Conservation (phyloP, 2,888 invertebrate species). For the Phlogophora meticulosa region DNA sequence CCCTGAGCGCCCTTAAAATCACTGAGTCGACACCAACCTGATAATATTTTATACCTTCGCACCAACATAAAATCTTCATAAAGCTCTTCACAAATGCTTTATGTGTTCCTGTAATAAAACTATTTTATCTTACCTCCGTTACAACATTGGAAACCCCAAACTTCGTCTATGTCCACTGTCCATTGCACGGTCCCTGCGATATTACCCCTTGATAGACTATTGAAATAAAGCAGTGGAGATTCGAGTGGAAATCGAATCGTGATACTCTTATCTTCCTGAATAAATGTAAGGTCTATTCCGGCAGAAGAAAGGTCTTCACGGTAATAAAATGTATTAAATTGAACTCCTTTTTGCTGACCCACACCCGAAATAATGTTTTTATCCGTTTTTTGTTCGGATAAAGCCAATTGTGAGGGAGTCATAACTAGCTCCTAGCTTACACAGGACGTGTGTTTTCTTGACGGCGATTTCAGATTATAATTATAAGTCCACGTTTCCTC, state of each 20-base stretch:
- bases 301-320: conserved; percentile 57
- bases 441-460: conserved; percentile 24
- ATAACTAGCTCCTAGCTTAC: conserved; percentile 45
- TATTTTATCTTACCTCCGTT: conserved; percentile 62
- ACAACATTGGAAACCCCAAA: conserved; percentile 25
- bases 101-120: conserved; percentile 67
- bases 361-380: conserved; percentile 59
- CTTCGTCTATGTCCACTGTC: conserved; percentile 42
- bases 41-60: conserved; percentile 68
- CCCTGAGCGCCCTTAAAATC: conserved; percentile 63
- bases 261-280: conserved; percentile 56
- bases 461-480: not conserved
- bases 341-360: conserved; percentile 64
- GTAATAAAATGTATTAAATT: conserved; percentile 67
- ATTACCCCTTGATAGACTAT: conserved; percentile 51
- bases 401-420: conserved; percentile 51
- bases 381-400: conserved; percentile 51
- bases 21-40: conserved; percentile 62
- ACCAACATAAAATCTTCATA: conserved; percentile 68
- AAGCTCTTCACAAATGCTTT: conserved; percentile 69
- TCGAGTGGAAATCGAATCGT: conserved; percentile 56
- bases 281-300: conserved; percentile 59
- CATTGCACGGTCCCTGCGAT: conserved; percentile 54
- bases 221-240: conserved; percentile 61
- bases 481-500: too few relatives aligned